Base-by-base conservation (phyloP, 2,797 vertebrate species). In the Fratercula arctica region DNA sequence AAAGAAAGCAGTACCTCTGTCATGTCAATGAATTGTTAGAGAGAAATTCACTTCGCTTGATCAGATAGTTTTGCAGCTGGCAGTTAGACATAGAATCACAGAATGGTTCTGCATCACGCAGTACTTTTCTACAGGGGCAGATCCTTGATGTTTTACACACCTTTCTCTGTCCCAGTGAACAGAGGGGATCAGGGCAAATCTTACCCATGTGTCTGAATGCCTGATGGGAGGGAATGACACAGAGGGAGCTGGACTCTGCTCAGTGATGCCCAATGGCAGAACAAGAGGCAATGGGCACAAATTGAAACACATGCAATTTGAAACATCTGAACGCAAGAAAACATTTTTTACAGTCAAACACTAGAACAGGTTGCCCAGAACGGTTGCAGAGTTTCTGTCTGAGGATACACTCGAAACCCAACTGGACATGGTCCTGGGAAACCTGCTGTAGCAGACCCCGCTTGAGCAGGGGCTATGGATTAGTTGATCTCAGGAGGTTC, bases 201-300 rank as follows among this genome's bases (percentile, higher is more conserved):
- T 73, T 77, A 45, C 17, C 12, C 53, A 25, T 7, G 4, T 67
- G 16, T 31, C 56, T 46, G 46, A 68, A 41, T 39, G 69, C 7
- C 29, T 18, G 12, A 50, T 5, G 29, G 33, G 26, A 85, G 5
- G 29, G 14, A 76, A 61, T 41, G 57, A 63, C n/a, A 29, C 54
- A 45, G n/a, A 31, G 11, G 15, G 66, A 53, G 16, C 7, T 1
- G 3, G 6, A 48, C 16, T 60, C 3, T 59, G 64, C 45, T 45
- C 25, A 0, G 16, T 19, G 18, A 20, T 29, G 33, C 5, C 16
- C 33, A 68, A 0, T 39, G 45, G 43, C 25, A 75, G 21, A 6
- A n/a, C 13, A 56, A 63, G 31, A 41, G 9, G 28, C 35, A 48
- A 4, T 37, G 25, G 20, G 10, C 26, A 78, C 13, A 41, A 53